phyloP scores from a whole-genome alignment of 2,888 invertebrate species.

The Drosophila vallismaia region DNA sequence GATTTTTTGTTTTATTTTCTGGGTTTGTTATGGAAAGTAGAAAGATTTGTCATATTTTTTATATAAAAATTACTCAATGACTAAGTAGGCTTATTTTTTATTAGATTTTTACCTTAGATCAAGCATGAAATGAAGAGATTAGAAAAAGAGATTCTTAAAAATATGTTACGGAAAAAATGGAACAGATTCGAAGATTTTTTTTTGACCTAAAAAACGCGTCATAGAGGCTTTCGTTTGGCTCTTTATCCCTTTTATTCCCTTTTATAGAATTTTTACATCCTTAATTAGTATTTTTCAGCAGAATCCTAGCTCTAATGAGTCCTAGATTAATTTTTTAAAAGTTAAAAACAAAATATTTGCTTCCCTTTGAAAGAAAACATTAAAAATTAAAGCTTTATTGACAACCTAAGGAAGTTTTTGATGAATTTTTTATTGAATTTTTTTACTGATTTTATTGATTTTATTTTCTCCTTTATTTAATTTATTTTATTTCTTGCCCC shows the following conservation, averaged over 20 bases:
- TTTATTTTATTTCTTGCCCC: conserved; percentile 9
- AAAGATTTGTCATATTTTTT: no score
- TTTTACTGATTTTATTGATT: neutral
- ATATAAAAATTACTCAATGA: neutral
- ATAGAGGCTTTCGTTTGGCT: no score
- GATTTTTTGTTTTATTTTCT: neutral
- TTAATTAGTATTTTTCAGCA: neutral
- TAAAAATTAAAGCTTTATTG: neutral
- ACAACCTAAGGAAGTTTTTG: neutral
- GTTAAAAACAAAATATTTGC: no score
- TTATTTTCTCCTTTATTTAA: conserved; percentile 6
- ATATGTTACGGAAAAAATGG: conserved; percentile 1
- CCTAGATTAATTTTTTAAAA: no score
- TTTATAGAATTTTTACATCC: neutral
- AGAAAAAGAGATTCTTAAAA: neutral
- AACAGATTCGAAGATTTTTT: no score
- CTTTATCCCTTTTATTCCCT: no score
- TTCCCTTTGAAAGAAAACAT: neutral
- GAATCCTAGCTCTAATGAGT: no score
- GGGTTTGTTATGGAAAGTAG: neutral
- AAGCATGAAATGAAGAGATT: conserved; percentile 2
- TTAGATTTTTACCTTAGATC: conserved; percentile 1
- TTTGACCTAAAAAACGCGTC: no score
- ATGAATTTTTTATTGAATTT: neutral
- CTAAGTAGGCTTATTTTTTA: conserved; percentile 1